Conservation (phyloP, 2,888 invertebrate species). For the Cheilosia variabilis region DNA sequence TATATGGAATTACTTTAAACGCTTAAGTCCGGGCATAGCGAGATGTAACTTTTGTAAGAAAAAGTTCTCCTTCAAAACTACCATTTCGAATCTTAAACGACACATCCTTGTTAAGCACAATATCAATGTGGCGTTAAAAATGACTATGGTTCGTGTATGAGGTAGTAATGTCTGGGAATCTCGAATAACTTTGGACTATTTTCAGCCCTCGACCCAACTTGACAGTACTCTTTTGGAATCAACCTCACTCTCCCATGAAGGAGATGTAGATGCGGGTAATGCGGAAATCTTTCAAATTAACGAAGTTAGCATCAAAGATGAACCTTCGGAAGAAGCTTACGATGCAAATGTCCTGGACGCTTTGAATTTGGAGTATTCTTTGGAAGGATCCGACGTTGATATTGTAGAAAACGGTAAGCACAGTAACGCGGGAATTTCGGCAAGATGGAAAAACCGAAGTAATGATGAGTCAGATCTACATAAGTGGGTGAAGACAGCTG, state of each 20-base stretch:
- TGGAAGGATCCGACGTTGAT: too few species aligned
- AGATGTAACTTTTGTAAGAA: constrained; percentile 20
- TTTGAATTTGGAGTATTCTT: too few species aligned
- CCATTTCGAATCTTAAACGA: constrained; percentile 8
- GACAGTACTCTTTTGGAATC: background rate
- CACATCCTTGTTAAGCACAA: constrained; percentile 27
- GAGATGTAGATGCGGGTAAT: too few species aligned
- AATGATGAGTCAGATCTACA: too few species aligned
- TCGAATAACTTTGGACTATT: background rate
- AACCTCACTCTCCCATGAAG: too few species aligned
- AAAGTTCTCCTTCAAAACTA: constrained; percentile 8
- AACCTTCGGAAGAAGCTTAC: background rate
- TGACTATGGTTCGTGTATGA: background rate
- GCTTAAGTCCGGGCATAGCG: background rate
- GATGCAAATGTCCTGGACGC: background rate
- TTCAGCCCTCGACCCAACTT: background rate
- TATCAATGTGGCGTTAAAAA: background rate
- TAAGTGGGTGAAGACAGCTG: background rate
- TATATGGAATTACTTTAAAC: constrained; percentile 26
- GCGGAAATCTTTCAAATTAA: constrained; percentile 15
- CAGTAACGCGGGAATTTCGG: too few species aligned
- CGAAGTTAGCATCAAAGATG: constrained; percentile 13
- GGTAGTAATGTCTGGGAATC: background rate
- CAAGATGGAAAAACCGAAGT: too few species aligned
- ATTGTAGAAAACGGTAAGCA: too few species aligned